Conservation (phyloP, 2,113 vertebrate genomes). For the Loxodonta africana region DNA sequence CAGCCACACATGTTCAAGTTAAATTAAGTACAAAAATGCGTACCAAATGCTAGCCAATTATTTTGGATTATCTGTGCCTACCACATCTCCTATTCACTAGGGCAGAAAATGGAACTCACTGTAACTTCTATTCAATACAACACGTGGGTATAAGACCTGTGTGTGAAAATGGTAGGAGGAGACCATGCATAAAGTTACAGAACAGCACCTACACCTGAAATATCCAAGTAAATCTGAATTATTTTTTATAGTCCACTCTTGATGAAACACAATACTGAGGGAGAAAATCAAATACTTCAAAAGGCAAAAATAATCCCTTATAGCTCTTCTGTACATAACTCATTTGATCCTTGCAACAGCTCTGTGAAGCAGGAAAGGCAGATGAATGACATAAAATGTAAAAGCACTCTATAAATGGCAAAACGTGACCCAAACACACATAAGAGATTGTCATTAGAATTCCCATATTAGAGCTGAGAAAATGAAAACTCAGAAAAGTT, state of each 20-base stretch:
- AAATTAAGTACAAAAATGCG: conserved; percentile 70
- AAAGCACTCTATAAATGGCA: conserved; percentile 12
- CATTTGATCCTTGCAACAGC: background rate
- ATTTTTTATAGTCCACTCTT: conserved; percentile 61
- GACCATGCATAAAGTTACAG: conserved; percentile 53
- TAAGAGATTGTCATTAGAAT: conserved; percentile 12
- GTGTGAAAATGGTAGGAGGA: conserved; percentile 40
- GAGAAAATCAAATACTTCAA: conserved; percentile 56
- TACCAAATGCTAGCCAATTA: conserved; percentile 73
- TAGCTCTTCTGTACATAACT: conserved; percentile 19
- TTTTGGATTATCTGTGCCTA: conserved; percentile 75
- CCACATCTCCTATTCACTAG: conserved; percentile 73
- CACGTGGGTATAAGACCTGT: conserved; percentile 61
- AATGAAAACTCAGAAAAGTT: background rate
- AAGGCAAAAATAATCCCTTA: conserved; percentile 46
- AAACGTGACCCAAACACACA: conserved; percentile 25
- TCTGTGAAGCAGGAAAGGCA: background rate
- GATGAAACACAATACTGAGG: conserved; percentile 50
- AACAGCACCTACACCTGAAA: conserved; percentile 62
- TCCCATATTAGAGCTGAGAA: background rate
- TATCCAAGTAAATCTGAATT: conserved; percentile 71
- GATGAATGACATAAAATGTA: background rate
- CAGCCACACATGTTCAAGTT: conserved; percentile 49
- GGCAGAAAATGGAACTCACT: conserved; percentile 77
- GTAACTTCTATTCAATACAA: conserved; percentile 67